Evolutionary conservation across 2,888 invertebrate species (phyloP), one percentile per base, ranked within the genome.

Genomic region (Globia sparganii): DNA sequence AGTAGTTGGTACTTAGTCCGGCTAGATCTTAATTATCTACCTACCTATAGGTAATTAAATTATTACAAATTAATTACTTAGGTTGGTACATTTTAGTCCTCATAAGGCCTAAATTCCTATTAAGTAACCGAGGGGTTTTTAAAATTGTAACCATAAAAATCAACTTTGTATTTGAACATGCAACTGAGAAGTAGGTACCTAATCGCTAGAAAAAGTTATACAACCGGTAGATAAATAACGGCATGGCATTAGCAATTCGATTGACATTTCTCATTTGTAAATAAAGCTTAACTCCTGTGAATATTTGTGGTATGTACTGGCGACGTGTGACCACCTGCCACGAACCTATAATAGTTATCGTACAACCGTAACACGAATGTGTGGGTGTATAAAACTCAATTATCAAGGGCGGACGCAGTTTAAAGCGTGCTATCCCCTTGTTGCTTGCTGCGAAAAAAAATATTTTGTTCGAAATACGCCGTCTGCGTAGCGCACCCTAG

Each of bases 361-460:
- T 78, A 65, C 40, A 56, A 71, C 76, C 72, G 77, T 66, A 72
- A 77, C 25, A 67, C 65, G 75, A 69, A 68, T 77, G 80, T 72
- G 81, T 71, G 72, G 65, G 25, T 89, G 84, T 81, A 84, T 88
- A 88, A 87, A 92, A 92, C 92, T 92, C 91, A 91, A 93, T 94
- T 92, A 93, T 86, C 78, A 88, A 85, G 91, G 91, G 92, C 90
- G 91, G 92, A 83, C 86, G 86, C 89, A 92, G 86, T 93, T 94
- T 92, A 92, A 93, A 94, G 87, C 91, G 83, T 75, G 70, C 81
- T 78, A 79, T 87, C 89, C 91, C 90, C 87, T 84, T 77, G 77
- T 85, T 88, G 86, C 87, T 82, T 82, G 84, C 73, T n/a, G n/a
- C n/a, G n/a, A 86, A 78, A 85, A 87, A 89, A 87, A 87, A 56